A percentile compares a stretch with the other conserved stretches of the same genome.
Evolutionary conservation across 2,797 vertebrate species (phyloP).

Genomic region (Esox lucius): DNA sequence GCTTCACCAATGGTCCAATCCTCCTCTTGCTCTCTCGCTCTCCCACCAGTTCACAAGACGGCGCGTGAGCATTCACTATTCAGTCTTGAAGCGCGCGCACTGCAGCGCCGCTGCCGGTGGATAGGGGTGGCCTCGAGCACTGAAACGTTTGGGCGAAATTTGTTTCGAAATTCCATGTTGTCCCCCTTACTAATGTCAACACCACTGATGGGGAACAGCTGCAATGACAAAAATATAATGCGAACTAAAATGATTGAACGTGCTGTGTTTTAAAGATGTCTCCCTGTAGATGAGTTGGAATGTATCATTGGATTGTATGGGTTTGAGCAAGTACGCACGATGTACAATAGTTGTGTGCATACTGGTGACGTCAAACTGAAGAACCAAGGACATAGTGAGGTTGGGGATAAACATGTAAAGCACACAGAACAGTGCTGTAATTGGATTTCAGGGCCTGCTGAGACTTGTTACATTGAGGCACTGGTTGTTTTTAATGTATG

Average conservation of each 20-base stretch:
- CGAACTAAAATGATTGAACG: slow-evolving; percentile 27
- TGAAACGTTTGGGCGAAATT: slow-evolving; percentile 19
- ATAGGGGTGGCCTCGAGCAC: slow-evolving; percentile 55
- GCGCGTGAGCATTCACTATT: slow-evolving; percentile 50
- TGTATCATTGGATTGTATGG: background rate
- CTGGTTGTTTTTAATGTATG: too few species aligned
- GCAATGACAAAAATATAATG: slow-evolving; percentile 20
- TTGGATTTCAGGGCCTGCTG: too few species aligned
- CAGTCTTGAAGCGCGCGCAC: slow-evolving; percentile 52
- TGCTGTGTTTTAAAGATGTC: background rate
- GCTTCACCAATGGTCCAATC: slow-evolving; percentile 52
- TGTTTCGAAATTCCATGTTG: slow-evolving; percentile 2
- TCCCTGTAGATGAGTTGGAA: background rate
- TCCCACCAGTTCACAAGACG: slow-evolving; percentile 54
- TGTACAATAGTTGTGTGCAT: too few species aligned
- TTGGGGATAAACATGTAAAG: too few species aligned
- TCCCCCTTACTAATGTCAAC: slow-evolving; percentile 11
- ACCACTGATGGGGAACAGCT: slow-evolving; percentile 57
- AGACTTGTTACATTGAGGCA: too few species aligned
- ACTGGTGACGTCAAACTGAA: too few species aligned
- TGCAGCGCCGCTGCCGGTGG: slow-evolving; percentile 61
- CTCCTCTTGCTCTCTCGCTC: slow-evolving; percentile 24
- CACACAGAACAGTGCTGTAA: too few species aligned
- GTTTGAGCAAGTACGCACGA: too few species aligned
- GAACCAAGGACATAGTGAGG: too few species aligned